Conservation (phyloP, 2,113 vertebrate genomes). For the Anarrhichthys ocellatus region DNA sequence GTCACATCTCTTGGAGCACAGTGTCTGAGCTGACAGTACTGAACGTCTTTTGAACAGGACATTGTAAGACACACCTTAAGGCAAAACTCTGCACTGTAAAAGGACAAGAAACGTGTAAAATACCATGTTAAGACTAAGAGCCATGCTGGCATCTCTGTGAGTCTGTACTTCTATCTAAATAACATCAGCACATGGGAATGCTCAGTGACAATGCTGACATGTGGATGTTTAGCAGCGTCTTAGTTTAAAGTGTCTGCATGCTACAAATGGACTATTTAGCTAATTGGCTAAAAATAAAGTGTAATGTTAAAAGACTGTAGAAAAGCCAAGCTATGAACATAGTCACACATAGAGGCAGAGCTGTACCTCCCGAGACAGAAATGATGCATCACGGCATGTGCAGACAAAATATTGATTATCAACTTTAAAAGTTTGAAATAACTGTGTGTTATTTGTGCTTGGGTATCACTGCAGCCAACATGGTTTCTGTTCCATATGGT, state of each 20-base stretch:
- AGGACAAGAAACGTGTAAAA: neutral
- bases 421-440: neutral
- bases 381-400: neutral
- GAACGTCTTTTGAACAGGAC: neutral
- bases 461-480: neutral
- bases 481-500: neutral
- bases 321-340: neutral
- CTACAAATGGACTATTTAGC: neutral
- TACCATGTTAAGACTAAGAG: neutral
- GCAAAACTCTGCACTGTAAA: too few relatives aligned
- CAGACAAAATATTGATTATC: neutral
- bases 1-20: constrained; percentile 4
- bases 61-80: neutral
- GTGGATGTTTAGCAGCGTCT: neutral
- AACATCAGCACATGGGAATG: neutral
- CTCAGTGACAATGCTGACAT: neutral
- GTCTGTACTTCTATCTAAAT: neutral
- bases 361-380: neutral
- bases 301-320: neutral
- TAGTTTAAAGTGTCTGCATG: neutral
- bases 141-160: constrained; percentile 9
- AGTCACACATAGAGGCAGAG: neutral
- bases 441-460: neutral
- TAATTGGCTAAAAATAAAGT: neutral
- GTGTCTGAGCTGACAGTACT: neutral